phyloP scores from a whole-genome alignment of 2,888 invertebrate species.

The Electrophaes corylata region DNA sequence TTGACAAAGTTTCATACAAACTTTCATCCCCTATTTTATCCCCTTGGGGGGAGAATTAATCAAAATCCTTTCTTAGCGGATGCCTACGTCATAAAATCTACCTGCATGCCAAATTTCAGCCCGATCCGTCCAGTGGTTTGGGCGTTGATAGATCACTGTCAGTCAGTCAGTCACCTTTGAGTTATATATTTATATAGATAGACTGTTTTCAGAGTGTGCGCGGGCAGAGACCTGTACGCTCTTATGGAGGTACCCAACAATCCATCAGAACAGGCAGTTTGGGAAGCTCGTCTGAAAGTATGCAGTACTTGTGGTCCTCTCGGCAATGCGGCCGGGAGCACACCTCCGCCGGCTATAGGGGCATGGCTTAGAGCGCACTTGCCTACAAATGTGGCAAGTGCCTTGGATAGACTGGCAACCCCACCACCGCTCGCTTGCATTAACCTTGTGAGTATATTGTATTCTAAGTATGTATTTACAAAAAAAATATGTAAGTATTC shows the following conservation, averaged over 20 bases:
- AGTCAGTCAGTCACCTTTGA: too few species aligned
- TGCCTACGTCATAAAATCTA: too few species aligned
- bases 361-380: constrained; percentile 71
- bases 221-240: constrained; percentile 64
- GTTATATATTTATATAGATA: too few species aligned
- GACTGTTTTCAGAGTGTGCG: constrained; percentile 57
- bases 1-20: too few species aligned
- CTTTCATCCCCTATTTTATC: too few species aligned
- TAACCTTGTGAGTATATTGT: constrained; percentile 53
- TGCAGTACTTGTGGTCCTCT: constrained; percentile 58
- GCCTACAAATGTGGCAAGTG: constrained; percentile 61
- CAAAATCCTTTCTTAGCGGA: too few species aligned
- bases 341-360: constrained; percentile 63
- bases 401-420: constrained; percentile 62
- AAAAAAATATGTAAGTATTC: too few species aligned
- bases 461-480: too few species aligned
- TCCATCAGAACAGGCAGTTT: constrained; percentile 60
- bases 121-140: too few species aligned
- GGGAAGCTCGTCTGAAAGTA: constrained; percentile 61
- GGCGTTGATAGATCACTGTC: too few species aligned
- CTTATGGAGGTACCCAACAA: constrained; percentile 55
- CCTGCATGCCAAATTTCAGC: too few species aligned
- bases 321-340: constrained; percentile 50
- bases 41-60: too few species aligned
- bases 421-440: constrained; percentile 64